phyloP scores from a whole-genome alignment of 2,797 vertebrate genomes.

The Enteromius viviparus region DNA sequence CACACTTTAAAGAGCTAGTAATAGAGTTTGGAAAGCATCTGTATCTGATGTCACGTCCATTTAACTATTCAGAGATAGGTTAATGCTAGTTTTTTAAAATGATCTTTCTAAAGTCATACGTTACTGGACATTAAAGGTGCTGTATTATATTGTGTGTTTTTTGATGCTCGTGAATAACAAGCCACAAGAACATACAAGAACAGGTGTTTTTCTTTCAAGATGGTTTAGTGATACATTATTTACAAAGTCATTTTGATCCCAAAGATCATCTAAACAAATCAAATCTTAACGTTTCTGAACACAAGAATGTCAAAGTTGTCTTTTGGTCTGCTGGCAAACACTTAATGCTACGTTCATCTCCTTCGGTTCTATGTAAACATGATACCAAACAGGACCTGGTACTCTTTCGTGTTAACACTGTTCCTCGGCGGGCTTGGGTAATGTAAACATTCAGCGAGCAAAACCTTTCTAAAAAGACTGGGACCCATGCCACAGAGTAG shows the following conservation, averaged over 20 bases:
- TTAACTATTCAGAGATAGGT: background rate
- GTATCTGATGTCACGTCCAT: background rate
- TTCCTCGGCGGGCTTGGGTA: constrained; percentile 21
- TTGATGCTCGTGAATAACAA: background rate
- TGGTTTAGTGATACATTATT: constrained; percentile 15
- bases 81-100: background rate
- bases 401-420: constrained; percentile 18
- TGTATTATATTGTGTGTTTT: background rate
- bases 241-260: background rate
- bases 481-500: constrained; percentile 41
- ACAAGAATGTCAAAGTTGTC: background rate
- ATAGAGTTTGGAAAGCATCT: background rate
- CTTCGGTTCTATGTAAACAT: constrained; percentile 13
- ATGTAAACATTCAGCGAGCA: constrained; percentile 49
- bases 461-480: constrained; percentile 37
- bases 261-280: background rate
- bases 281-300: background rate
- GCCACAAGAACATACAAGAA: background rate
- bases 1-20: background rate
- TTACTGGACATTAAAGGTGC: constrained; percentile 26
- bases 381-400: constrained; percentile 24
- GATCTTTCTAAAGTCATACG: background rate
- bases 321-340: background rate
- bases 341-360: constrained; percentile 1
- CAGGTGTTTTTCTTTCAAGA: background rate